Evolutionary conservation across 2,113 vertebrate species (phyloP).

Genomic region (Anarhynchus alexandrinus): DNA sequence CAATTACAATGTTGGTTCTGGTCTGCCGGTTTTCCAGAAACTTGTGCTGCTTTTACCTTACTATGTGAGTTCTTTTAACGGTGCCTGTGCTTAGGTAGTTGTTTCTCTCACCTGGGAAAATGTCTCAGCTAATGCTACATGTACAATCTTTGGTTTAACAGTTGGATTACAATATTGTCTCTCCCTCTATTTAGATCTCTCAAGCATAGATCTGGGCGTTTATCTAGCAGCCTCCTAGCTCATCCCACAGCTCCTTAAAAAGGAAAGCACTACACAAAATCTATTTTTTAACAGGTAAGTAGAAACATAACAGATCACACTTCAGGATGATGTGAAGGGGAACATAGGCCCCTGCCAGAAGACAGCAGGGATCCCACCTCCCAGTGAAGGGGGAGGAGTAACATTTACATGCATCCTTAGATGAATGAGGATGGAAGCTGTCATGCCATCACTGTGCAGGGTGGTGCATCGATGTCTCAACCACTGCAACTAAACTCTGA

Average conservation of each 20-base stretch:
- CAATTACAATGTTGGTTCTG: background rate
- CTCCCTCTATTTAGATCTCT: background rate
- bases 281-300: background rate
- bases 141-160: background rate
- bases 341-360: background rate
- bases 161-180: background rate
- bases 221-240: background rate
- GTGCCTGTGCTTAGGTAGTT: background rate
- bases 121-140: background rate
- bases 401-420: background rate
- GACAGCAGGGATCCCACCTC: background rate
- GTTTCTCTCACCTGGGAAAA: background rate
- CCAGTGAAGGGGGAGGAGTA: background rate
- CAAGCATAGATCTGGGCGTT: background rate
- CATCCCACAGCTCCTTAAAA: background rate
- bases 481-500: background rate
- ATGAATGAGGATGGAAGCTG: background rate
- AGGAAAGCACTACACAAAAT: background rate
- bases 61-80: background rate
- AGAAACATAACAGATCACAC: background rate
- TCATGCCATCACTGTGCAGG: background rate
- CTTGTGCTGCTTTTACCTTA: background rate
- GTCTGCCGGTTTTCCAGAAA: background rate
- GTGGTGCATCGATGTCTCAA: background rate
- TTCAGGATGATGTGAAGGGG: background rate